phyloP scores from a whole-genome alignment of 2,888 invertebrate species.

The Dexiosoma caninum region DNA sequence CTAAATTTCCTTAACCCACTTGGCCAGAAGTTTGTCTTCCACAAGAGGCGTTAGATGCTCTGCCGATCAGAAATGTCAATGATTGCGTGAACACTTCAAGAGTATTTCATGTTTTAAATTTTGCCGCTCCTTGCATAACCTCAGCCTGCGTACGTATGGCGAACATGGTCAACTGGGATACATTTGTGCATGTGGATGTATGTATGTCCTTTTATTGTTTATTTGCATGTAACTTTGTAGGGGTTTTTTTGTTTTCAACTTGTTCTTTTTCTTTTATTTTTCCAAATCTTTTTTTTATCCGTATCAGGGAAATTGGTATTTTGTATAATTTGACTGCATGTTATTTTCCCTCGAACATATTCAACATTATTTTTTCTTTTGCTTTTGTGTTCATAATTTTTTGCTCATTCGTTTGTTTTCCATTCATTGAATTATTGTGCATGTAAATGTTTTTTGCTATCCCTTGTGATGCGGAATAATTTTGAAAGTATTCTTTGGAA shows the following conservation, averaged over 20 bases:
- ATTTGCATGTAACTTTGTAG: not conserved
- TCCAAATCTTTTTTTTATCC: not conserved
- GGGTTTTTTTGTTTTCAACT: not conserved
- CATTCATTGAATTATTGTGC: constrained; percentile 10
- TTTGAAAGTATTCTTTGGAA: constrained; percentile 16
- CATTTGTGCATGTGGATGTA: not conserved
- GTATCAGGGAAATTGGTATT: constrained; percentile 38
- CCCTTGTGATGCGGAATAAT: constrained; percentile 36
- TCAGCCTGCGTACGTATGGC: no score
- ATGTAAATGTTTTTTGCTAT: not conserved
- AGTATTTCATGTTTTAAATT: no score
- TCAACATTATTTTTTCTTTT: constrained; percentile 52
- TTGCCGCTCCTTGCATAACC: no score
- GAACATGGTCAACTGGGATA: no score
- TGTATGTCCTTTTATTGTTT: not conserved
- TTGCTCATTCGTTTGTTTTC: not conserved
- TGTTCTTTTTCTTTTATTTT: no score
- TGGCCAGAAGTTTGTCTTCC: no score
- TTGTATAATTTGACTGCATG: constrained; percentile 57
- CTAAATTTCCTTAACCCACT: no score
- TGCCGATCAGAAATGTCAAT: no score
- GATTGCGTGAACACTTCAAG: no score
- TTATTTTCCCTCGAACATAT: constrained; percentile 55
- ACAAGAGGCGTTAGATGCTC: no score
- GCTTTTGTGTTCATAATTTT: not conserved